Percentiles rank a stretch among this genome's conserved stretches.
Evolutionary conservation across 2,797 vertebrate genomes (phyloP).

Genomic region (Cynodonichthys magdalenae): DNA sequence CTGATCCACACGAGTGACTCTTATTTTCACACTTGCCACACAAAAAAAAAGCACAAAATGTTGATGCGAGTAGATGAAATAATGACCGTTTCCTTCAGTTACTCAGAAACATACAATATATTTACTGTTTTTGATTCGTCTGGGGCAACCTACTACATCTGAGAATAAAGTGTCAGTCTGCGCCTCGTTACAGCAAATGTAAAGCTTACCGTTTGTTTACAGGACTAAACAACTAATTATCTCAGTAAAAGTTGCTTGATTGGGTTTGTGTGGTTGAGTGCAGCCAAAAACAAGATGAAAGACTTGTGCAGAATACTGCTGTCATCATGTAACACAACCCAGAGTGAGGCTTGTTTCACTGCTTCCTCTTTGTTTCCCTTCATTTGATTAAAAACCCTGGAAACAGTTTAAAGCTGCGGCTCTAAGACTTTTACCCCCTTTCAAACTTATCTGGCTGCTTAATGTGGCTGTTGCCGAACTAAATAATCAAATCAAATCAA

Average conservation of each 20-base stretch:
- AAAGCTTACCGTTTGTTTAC: background rate
- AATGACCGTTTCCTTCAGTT: background rate
- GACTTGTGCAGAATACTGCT: background rate
- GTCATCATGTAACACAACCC: background rate
- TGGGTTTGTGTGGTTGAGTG: no score
- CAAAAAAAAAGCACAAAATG: background rate
- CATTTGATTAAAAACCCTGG: background rate
- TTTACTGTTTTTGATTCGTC: constrained; percentile 12
- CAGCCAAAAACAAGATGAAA: background rate
- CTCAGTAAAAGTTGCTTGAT: no score
- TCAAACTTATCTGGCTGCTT: no score
- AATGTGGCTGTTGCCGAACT: no score
- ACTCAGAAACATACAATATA: background rate
- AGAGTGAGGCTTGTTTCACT: background rate
- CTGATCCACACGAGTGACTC: constrained; percentile 27
- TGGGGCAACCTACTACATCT: background rate
- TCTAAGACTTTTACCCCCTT: background rate
- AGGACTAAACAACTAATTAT: background rate
- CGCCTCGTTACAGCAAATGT: background rate
- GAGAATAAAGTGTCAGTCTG: background rate
- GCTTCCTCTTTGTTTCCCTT: background rate
- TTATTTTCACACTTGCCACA: constrained; percentile 19
- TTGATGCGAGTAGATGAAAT: constrained; percentile 6
- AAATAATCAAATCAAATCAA: no score
- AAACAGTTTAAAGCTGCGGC: background rate